Evolutionary conservation across 2,797 vertebrate species (phyloP).

Genomic region (Toxotes lorentzi): DNA sequence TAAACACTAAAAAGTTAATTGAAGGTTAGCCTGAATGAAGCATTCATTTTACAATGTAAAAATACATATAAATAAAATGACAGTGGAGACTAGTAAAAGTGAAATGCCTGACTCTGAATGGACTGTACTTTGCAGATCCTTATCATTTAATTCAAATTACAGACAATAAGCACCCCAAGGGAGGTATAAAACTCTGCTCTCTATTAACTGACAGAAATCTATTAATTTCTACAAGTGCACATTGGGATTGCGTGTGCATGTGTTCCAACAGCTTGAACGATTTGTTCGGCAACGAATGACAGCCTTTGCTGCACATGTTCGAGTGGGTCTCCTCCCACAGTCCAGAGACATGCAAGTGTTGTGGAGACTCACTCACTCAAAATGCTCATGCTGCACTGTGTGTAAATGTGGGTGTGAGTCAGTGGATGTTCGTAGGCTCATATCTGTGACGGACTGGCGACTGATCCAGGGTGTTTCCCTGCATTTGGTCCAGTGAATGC

Average conservation of each 20-base stretch:
- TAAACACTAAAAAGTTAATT: not conserved
- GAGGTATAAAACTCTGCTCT: not conserved
- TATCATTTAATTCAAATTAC: constrained; percentile 50
- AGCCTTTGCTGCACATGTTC: constrained; percentile 17
- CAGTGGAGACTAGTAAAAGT: not conserved
- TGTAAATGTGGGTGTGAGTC: constrained; percentile 47
- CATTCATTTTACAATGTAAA: constrained; percentile 3
- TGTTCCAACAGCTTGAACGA: constrained; percentile 17
- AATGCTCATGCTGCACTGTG: constrained; percentile 6
- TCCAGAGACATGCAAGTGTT: constrained; percentile 24
- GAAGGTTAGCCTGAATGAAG: not conserved
- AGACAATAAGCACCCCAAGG: not conserved
- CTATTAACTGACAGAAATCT: constrained; percentile 14
- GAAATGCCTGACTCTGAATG: not conserved
- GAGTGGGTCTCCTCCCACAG: constrained; percentile 53
- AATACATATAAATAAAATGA: not conserved
- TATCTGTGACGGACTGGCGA: constrained; percentile 21
- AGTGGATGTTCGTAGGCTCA: constrained; percentile 25
- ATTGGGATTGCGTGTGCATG: constrained; percentile 16
- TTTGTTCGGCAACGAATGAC: constrained; percentile 19
- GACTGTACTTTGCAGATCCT: constrained; percentile 21
- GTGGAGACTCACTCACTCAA: constrained; percentile 16
- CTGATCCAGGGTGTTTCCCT: constrained; percentile 41
- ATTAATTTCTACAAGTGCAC: not conserved
- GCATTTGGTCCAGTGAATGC: not conserved